Conservation (phyloP, 2,888 invertebrate genomes). For the Dusona sp. region DNA sequence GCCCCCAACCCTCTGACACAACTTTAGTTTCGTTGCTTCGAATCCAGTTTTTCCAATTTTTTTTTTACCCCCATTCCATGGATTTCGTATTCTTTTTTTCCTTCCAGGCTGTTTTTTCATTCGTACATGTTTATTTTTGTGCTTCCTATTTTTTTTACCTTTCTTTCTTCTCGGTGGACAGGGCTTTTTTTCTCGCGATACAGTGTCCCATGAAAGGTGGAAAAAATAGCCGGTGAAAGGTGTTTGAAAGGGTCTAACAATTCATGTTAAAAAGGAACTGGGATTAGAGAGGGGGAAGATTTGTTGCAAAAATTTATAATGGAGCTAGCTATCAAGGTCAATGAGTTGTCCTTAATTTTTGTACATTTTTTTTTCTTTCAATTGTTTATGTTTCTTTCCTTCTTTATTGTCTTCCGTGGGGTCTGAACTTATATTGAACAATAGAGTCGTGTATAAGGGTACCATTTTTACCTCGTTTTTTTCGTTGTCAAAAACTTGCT, state of each 20-base stretch:
- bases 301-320: slow-evolving; percentile 48
- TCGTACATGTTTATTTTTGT: slow-evolving; percentile 29
- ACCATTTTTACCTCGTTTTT: background rate
- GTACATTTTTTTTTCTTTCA: no score
- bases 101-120: background rate
- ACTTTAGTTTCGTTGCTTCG: background rate
- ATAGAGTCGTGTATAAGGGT: no score
- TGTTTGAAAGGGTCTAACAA: background rate
- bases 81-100: slow-evolving; percentile 20
- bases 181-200: slow-evolving; percentile 23
- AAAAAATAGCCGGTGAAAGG: slow-evolving; percentile 46
- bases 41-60: slow-evolving; percentile 21
- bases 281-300: slow-evolving; percentile 24
- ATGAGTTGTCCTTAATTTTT: slow-evolving; percentile 32
- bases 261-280: background rate
- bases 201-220: slow-evolving; percentile 47
- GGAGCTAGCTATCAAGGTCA: slow-evolving; percentile 32
- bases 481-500: background rate
- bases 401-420: background rate
- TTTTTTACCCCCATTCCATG: slow-evolving; percentile 31
- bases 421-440: no score
- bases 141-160: slow-evolving; percentile 12
- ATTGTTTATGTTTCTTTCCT: background rate
- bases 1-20: background rate
- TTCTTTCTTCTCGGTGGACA: background rate